Conservation (phyloP, 2,888 invertebrate species). For the Drosophila formosana region DNA sequence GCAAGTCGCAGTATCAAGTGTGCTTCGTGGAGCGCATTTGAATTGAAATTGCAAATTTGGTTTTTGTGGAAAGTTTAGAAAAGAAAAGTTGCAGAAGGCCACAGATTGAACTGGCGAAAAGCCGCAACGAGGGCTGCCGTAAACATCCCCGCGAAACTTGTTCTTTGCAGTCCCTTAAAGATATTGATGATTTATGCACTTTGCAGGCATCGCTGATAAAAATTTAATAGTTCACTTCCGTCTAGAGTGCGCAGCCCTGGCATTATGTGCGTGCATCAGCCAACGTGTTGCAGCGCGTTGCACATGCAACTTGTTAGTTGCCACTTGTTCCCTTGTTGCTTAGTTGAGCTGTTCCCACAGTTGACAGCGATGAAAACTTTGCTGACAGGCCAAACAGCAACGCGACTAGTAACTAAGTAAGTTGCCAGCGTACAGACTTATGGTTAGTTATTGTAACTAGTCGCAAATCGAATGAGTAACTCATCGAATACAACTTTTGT, state of each 20-base stretch:
- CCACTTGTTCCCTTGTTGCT: constrained; percentile 30
- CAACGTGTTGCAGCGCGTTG: constrained; percentile 52
- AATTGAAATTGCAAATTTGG: constrained; percentile 47
- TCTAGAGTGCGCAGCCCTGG: constrained; percentile 36
- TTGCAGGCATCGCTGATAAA: not conserved
- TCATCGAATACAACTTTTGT: not conserved
- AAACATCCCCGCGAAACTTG: constrained; percentile 1
- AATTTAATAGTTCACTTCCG: not conserved
- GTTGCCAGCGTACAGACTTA: constrained; percentile 34
- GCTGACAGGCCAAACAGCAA: constrained; percentile 60
- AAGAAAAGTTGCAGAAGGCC: constrained; percentile 24
- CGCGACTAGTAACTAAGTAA: constrained; percentile 34
- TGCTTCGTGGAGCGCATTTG: constrained; percentile 17
- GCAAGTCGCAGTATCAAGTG: constrained; percentile 2
- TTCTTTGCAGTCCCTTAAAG: not conserved
- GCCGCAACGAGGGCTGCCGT: constrained; percentile 41
- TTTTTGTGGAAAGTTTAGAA: constrained; percentile 35
- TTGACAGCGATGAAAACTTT: constrained; percentile 77
- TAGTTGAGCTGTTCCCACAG: constrained; percentile 70
- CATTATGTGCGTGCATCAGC: constrained; percentile 35
- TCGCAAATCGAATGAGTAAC: constrained; percentile 6
- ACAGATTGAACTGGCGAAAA: constrained; percentile 23
- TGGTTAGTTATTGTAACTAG: constrained; percentile 30
- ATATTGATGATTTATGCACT: not conserved
- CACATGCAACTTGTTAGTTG: constrained; percentile 67